Base-by-base conservation (phyloP, 92 coral and sea anemone genomes). In the Umimayanthus chanpuru region DNA sequence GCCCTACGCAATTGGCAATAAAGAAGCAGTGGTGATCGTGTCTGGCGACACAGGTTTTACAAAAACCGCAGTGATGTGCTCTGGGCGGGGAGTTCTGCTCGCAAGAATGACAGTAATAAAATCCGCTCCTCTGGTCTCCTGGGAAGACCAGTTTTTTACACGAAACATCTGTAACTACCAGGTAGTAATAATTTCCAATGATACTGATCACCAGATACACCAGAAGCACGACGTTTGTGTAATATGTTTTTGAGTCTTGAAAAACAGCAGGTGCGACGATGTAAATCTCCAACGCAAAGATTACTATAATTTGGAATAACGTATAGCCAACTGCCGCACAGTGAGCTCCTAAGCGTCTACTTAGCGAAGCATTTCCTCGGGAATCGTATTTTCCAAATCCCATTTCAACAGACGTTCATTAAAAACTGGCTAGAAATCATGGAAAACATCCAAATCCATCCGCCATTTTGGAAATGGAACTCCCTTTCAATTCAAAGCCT, bases 21-120 rank as follows among this genome's bases (percentile, higher is more conserved):
- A 95, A 93, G 64, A 92, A 90, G 58, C 98, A 95, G 79, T 95
- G 98, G 61, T 95, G 98, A 88, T 95, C 98, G 49, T 92, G 92
- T 85, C 94, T 87, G 29, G 90, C 91, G 18, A 95, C 85, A 47
- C 98, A 95, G 12, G 82, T 85, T 86, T 91, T 90, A 81, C 98
- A 95, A 26, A 92, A 73, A 6, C 88, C 77, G 82, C 98, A 95
- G 41, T 95, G 98, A 61, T 95, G 98, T 28, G 98, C 88, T 90
- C 98, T 92, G 43, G 94, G 94, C 14, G 98, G 98, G 55, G 98
- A 95, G 64, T 95, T 95, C 68, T 89, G 92, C 61, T 92, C 94
- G 76, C 98, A 95, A 1, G 94, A 93, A 50, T 95, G 98, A 76
- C 98, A 95, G 70, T 88, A 95, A 79, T 88, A 93, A 39, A 86